These are phyloP conservation scores for Alcis repandata DNA, from an alignment of 2,888 invertebrate genomes.

Conservation along the genomic window DNA sequence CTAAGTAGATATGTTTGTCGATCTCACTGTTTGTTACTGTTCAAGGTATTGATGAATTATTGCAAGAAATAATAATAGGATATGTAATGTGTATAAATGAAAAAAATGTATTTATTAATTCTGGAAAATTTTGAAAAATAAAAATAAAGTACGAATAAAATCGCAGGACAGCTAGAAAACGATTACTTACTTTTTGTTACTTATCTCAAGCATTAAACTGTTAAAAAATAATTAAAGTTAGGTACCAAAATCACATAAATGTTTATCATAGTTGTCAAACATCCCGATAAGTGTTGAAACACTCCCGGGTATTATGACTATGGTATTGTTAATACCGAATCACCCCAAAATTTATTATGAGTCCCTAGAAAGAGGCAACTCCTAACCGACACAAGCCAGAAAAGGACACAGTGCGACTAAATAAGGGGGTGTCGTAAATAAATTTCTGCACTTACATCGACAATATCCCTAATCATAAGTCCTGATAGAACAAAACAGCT, in stretches of 20 bases:
- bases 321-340: slow-evolving; percentile 77
- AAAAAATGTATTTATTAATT: too few relatives aligned
- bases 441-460: slow-evolving; percentile 72
- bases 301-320: slow-evolving; percentile 74
- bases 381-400: slow-evolving; percentile 53
- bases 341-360: slow-evolving; percentile 76
- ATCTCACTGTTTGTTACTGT: too few relatives aligned
- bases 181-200: neutral
- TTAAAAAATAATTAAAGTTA: slow-evolving; percentile 42
- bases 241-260: slow-evolving; percentile 54
- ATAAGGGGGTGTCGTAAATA: slow-evolving; percentile 81
- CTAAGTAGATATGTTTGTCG: too few relatives aligned
- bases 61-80: too few relatives aligned
- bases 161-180: neutral
- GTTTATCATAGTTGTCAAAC: slow-evolving; percentile 62
- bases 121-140: too few relatives aligned
- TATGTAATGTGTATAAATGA: neutral
- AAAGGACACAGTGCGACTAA: slow-evolving; percentile 67
- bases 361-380: slow-evolving; percentile 61
- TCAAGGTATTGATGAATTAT: too few relatives aligned
- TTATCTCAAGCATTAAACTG: neutral
- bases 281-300: slow-evolving; percentile 67
- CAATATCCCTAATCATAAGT: slow-evolving; percentile 66
- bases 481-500: slow-evolving; percentile 44
- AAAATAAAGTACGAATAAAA: neutral